Percentiles rank a stretch among this genome's conserved stretches.
phyloP scores from a whole-genome alignment of 2,797 vertebrate species.

The Rhynchonycteris naso region DNA sequence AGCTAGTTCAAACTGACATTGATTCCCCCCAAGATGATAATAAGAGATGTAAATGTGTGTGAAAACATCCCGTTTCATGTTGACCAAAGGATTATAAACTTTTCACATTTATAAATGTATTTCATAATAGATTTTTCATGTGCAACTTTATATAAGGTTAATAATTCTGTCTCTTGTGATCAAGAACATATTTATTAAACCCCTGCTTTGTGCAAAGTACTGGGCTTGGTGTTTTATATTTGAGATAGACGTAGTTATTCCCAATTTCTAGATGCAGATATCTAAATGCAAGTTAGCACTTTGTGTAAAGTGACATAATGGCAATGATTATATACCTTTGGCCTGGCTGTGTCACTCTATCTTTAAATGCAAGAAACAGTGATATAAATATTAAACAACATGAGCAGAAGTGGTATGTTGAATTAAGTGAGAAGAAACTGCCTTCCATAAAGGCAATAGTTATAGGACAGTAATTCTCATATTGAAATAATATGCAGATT shows the following conservation, averaged over 20 bases:
- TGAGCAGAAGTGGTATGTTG: background rate
- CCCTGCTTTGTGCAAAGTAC: background rate
- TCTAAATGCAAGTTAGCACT: background rate
- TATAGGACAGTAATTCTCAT: background rate
- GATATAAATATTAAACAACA: background rate
- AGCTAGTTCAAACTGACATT: background rate
- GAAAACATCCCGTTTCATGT: background rate
- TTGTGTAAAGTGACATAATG: background rate
- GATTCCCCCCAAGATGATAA: background rate
- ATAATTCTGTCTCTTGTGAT: background rate
- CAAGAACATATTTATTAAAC: background rate
- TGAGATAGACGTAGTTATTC: background rate
- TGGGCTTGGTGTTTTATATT: background rate
- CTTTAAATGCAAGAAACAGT: background rate
- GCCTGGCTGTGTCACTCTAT: background rate
- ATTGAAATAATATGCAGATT: background rate
- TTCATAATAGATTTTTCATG: constrained; percentile 7
- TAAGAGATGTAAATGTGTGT: background rate
- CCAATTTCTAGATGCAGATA: background rate
- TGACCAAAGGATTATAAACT: background rate
- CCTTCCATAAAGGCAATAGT: background rate
- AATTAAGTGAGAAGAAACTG: background rate
- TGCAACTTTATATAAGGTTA: background rate
- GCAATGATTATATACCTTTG: background rate
- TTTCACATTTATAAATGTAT: background rate